Conservation (phyloP, 2,113 vertebrate species). For the Oenanthe oenanthe region DNA sequence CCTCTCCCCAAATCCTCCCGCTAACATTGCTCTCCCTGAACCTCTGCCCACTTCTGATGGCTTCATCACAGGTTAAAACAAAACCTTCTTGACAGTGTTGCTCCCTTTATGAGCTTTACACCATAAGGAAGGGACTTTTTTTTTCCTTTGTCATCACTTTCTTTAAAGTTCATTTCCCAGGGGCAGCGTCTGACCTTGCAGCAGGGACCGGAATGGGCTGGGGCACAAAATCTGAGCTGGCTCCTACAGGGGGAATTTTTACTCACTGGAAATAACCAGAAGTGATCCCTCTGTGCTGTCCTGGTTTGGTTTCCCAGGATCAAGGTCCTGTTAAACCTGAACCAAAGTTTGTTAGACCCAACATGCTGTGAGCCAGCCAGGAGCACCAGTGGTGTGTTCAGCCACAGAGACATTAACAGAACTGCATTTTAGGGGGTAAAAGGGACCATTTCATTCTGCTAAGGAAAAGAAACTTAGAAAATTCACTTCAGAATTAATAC, state of each 20-base stretch:
- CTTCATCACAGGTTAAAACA: accelerated
- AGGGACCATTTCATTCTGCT: not conserved
- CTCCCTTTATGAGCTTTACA: not conserved
- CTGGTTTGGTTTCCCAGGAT: not conserved
- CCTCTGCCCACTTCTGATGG: too few relatives aligned
- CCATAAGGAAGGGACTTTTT: accelerated
- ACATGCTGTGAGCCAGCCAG: accelerated
- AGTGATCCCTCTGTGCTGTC: not conserved
- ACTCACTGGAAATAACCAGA: not conserved
- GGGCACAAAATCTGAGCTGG: not conserved
- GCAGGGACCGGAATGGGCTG: not conserved
- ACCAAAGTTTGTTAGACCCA: not conserved
- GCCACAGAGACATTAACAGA: not conserved
- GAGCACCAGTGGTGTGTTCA: accelerated
- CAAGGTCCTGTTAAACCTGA: not conserved
- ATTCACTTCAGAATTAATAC: not conserved
- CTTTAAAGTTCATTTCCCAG: not conserved
- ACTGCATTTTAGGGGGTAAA: not conserved
- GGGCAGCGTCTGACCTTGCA: not conserved
- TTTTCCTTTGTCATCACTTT: not conserved
- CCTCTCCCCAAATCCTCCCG: not conserved
- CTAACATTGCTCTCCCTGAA: not conserved
- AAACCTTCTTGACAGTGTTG: not conserved
- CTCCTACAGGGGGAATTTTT: not conserved
- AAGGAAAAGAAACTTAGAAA: not conserved